Evolutionary conservation across 2,888 invertebrate genomes (phyloP).

Genomic region (Branchipolynoe longqiensis): DNA sequence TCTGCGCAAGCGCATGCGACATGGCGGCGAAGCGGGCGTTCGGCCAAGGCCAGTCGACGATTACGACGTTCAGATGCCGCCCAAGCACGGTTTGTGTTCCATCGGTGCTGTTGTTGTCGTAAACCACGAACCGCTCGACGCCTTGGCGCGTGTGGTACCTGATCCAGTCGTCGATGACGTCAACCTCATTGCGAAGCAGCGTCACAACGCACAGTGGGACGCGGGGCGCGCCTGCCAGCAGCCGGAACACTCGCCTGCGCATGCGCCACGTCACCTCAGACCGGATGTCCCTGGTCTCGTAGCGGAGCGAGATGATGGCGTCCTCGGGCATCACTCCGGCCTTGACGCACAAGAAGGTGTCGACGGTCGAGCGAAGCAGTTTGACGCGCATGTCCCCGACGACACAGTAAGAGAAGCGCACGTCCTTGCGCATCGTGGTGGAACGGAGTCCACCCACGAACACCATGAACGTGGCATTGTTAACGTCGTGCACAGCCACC

Average conservation of each 20-base stretch:
- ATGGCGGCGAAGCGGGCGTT: neutral
- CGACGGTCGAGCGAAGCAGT: neutral
- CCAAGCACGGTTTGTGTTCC: neutral
- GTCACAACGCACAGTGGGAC: neutral
- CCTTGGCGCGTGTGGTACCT: neutral
- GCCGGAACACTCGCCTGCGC: neutral
- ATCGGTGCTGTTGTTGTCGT: conserved; percentile 16
- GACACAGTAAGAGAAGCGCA: neutral
- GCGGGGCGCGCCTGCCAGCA: neutral
- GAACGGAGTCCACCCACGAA: neutral
- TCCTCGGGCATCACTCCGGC: neutral
- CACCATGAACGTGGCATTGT: neutral
- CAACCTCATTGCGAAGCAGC: neutral
- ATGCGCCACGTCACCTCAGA: neutral
- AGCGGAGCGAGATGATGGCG: neutral
- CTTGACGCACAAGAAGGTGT: neutral
- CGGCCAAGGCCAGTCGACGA: neutral
- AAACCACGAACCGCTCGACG: neutral
- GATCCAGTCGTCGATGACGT: neutral
- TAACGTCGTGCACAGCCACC: neutral
- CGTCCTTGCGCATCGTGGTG: no score
- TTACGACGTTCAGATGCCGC: neutral
- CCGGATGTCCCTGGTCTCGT: neutral
- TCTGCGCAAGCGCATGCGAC: neutral
- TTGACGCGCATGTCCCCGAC: neutral